Percentiles rank a stretch among this genome's conserved stretches.
phyloP scores from a whole-genome alignment of 2,113 vertebrate species.

The Aspidoscelis tigris region DNA sequence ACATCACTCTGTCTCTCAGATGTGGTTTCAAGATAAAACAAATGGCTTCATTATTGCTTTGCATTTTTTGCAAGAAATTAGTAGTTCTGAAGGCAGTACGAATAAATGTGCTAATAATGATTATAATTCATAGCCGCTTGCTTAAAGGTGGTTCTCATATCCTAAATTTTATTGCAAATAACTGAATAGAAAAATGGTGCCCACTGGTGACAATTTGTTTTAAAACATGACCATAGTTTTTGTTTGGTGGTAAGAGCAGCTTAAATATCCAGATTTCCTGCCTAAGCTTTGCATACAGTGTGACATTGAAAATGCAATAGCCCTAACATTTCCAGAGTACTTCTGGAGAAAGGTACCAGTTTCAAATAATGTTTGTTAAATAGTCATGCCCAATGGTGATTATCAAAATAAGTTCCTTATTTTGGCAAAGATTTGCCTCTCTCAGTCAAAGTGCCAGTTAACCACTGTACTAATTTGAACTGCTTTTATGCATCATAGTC shows the following conservation, averaged over 20 bases:
- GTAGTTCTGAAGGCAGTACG: conserved; percentile 57
- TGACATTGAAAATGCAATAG: conserved; percentile 13
- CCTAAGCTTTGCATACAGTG: conserved; percentile 39
- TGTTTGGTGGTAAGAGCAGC: conserved; percentile 44
- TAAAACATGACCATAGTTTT: conserved; percentile 54
- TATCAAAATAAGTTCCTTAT: conserved; percentile 29
- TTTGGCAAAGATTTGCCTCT: background rate
- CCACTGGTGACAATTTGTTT: conserved; percentile 51
- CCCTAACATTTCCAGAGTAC: background rate
- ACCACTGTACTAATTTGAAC: fast-evolving
- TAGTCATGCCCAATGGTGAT: background rate
- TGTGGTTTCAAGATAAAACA: conserved; percentile 37
- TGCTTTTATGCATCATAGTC: background rate
- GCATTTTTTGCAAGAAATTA: conserved; percentile 53
- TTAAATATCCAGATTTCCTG: conserved; percentile 13
- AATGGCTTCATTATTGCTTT: conserved; percentile 60
- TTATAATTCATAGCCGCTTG: conserved; percentile 33
- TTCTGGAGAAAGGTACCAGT: conserved; percentile 29
- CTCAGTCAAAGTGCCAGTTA: background rate
- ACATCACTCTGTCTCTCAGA: background rate
- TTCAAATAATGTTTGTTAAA: conserved; percentile 33
- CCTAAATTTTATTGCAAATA: conserved; percentile 61
- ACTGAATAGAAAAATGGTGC: conserved; percentile 51
- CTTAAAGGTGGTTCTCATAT: conserved; percentile 58
- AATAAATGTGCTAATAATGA: conserved; percentile 41